Conservation (phyloP, 2,797 vertebrate genomes). For the Holocentrus rufus region DNA sequence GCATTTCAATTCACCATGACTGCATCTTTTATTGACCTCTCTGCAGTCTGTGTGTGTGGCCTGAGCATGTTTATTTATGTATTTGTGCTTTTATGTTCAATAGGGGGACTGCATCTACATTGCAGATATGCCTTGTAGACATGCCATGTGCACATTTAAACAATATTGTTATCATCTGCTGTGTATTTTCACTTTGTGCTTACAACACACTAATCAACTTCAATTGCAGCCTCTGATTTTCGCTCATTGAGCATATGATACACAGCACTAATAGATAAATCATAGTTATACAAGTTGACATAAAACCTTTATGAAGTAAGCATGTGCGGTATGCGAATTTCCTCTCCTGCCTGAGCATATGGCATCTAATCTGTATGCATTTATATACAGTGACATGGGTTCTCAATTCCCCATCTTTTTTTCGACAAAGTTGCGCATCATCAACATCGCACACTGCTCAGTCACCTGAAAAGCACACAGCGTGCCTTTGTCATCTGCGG, state of each 20-base stretch:
- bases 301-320: slow-evolving; percentile 21
- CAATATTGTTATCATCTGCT: background rate
- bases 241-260: background rate
- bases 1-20: slow-evolving; percentile 27
- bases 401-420: slow-evolving; percentile 6
- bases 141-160: background rate
- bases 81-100: background rate
- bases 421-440: slow-evolving; percentile 4
- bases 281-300: slow-evolving; percentile 2
- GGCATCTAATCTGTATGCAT: background rate
- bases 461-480: slow-evolving; percentile 35
- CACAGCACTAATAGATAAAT: background rate
- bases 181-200: background rate
- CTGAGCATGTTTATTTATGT: background rate
- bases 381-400: slow-evolving; percentile 7
- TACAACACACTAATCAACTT: background rate
- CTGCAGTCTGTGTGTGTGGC: slow-evolving; percentile 9
- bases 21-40: slow-evolving; percentile 7
- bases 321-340: slow-evolving; percentile 18
- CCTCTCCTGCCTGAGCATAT: background rate
- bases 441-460: slow-evolving; percentile 23
- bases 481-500: slow-evolving; percentile 25
- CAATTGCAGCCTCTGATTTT: background rate
- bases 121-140: slow-evolving; percentile 1
- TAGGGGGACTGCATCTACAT: background rate